These are phyloP conservation scores for Echiichthys vipera DNA, from an alignment of 2,797 vertebrate species.

Conservation along the genomic window DNA sequence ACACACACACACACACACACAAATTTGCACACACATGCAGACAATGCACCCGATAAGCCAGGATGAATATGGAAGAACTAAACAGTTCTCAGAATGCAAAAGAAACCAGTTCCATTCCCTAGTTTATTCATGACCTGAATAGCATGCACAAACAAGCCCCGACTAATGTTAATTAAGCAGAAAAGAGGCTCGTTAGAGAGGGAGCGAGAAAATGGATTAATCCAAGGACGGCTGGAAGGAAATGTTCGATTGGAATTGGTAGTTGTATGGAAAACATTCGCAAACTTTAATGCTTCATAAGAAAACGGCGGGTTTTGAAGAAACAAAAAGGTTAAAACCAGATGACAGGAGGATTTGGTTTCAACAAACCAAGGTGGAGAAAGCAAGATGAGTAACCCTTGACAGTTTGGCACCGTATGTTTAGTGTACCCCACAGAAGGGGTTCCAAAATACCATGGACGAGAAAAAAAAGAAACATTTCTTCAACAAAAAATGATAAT, in stretches of 20 bases:
- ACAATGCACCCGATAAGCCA: slow-evolving; percentile 62
- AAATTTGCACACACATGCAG: slow-evolving; percentile 40
- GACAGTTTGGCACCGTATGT: neutral
- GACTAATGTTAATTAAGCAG: slow-evolving; percentile 82
- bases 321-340: slow-evolving; percentile 20
- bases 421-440: neutral
- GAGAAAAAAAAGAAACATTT: neutral
- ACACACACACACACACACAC: slow-evolving; percentile 8
- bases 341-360: slow-evolving; percentile 9
- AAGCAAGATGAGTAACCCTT: slow-evolving; percentile 1
- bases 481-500: no score
- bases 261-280: slow-evolving; percentile 35
- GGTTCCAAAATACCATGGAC: neutral
- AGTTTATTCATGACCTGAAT: slow-evolving; percentile 85
- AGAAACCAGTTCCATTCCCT: slow-evolving; percentile 74
- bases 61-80: slow-evolving; percentile 69
- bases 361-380: neutral
- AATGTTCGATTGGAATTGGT: slow-evolving; percentile 53
- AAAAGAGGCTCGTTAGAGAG: slow-evolving; percentile 66
- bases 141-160: slow-evolving; percentile 77
- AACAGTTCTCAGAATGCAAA: slow-evolving; percentile 70
- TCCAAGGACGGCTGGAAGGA: slow-evolving; percentile 53
- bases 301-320: slow-evolving; percentile 12
- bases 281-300: slow-evolving; percentile 43
- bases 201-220: slow-evolving; percentile 68